Evolutionary conservation across 2,797 vertebrate species (phyloP).

Genomic region (Podargus strigoides): DNA sequence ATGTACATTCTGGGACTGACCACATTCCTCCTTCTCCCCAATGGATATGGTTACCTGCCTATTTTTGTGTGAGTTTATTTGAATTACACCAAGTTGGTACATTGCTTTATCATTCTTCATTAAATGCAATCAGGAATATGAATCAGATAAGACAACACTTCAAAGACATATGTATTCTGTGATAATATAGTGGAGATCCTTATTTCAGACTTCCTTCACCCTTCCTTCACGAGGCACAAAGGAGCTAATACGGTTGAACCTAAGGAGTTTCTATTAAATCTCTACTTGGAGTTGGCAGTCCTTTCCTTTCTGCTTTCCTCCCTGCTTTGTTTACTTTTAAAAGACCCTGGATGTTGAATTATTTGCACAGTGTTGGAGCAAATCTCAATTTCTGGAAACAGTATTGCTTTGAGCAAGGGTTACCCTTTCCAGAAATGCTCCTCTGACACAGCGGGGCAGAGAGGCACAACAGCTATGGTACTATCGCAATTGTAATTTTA

Average conservation of each 20-base stretch:
- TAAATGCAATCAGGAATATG: slow-evolving; percentile 46
- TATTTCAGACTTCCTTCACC: slow-evolving; percentile 61
- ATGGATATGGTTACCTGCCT: not conserved
- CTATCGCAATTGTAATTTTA: not conserved
- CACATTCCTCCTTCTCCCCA: not conserved
- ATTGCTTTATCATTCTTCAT: slow-evolving; percentile 55
- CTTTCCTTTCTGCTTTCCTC: slow-evolving; percentile 27
- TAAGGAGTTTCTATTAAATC: slow-evolving; percentile 20
- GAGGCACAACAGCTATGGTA: not conserved
- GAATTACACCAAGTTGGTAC: slow-evolving; percentile 55
- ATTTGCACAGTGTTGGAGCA: slow-evolving; percentile 37
- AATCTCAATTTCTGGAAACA: slow-evolving; percentile 61
- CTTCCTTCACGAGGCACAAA: slow-evolving; percentile 11
- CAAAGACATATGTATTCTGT: slow-evolving; percentile 60
- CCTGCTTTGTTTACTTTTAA: slow-evolving; percentile 60
- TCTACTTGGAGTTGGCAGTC: slow-evolving; percentile 17
- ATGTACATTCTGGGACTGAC: not conserved
- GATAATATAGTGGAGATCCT: slow-evolving; percentile 57
- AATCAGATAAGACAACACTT: slow-evolving; percentile 57
- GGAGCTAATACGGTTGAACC: slow-evolving; percentile 41
- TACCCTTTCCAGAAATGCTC: slow-evolving; percentile 33
- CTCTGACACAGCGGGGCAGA: not conserved
- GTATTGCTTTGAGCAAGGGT: not conserved
- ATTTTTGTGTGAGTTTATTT: slow-evolving; percentile 52
- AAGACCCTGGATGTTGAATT: slow-evolving; percentile 50